A percentile compares a stretch with the other conserved stretches of the same genome.
phyloP scores from a whole-genome alignment of 2,113 vertebrate genomes.

The Triplophysa tibetana region DNA sequence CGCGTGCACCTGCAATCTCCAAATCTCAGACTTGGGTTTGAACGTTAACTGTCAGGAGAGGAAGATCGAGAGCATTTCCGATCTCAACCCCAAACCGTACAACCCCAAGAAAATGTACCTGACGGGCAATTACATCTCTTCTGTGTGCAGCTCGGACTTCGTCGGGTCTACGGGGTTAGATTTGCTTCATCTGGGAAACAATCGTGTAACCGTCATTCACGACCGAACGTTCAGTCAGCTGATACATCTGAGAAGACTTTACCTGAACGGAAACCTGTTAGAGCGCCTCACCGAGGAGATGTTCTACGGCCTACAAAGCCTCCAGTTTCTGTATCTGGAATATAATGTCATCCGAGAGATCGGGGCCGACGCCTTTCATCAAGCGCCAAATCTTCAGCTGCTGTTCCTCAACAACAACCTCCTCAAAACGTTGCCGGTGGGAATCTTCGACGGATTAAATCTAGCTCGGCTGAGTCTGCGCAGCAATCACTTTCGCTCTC shows the following conservation, averaged over 20 bases:
- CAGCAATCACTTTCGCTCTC: slow-evolving; percentile 88
- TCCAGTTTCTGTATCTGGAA: slow-evolving; percentile 96
- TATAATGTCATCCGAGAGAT: slow-evolving; percentile 94
- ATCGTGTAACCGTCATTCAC: slow-evolving; percentile 87
- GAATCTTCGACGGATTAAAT: slow-evolving; percentile 85
- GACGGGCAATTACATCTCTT: slow-evolving; percentile 90
- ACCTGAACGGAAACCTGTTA: slow-evolving; percentile 93
- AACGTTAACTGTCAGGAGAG: slow-evolving; percentile 98
- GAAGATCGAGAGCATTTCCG: slow-evolving; percentile 90
- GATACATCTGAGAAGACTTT: slow-evolving; percentile 87
- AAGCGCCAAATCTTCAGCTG: slow-evolving; percentile 91
- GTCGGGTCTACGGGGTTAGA: slow-evolving; percentile 89
- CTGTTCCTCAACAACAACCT: slow-evolving; percentile 96
- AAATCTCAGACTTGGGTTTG: slow-evolving; percentile 97
- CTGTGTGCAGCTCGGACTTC: slow-evolving; percentile 88
- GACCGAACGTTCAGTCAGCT: slow-evolving; percentile 90
- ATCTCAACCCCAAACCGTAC: slow-evolving; percentile 94
- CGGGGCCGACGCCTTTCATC: slow-evolving; percentile 81
- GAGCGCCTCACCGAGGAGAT: slow-evolving; percentile 84
- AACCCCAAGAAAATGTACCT: slow-evolving; percentile 99
- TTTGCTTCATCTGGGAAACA: slow-evolving; percentile 95
- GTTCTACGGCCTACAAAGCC: slow-evolving; percentile 87
- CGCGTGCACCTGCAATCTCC: slow-evolving; percentile 94
- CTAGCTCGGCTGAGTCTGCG: slow-evolving; percentile 89
- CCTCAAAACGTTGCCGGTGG: slow-evolving; percentile 85